phyloP scores from a whole-genome alignment of 2,797 vertebrate genomes.

The Epinephelus awoara region DNA sequence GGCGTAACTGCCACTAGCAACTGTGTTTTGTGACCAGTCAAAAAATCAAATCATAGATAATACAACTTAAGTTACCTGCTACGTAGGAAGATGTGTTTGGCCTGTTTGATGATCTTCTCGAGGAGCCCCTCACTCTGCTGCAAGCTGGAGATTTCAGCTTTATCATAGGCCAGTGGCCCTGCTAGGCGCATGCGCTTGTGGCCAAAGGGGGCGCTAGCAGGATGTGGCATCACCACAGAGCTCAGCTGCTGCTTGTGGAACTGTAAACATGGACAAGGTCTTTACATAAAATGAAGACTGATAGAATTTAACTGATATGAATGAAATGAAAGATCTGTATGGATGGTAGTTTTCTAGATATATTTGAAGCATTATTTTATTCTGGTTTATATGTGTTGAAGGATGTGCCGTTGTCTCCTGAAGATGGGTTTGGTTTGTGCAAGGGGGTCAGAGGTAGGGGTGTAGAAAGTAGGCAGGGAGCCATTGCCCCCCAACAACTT shows the following conservation, averaged over 20 bases:
- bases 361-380: neutral
- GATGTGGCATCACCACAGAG: constrained; percentile 95
- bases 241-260: constrained; percentile 98
- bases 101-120: constrained; percentile 99
- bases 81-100: constrained; percentile 97
- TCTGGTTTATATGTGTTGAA: neutral
- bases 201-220: constrained; percentile 94
- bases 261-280: constrained; percentile 70
- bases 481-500: too few relatives aligned
- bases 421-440: too few relatives aligned
- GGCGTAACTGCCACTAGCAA: too few relatives aligned
- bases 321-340: neutral
- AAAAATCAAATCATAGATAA: neutral
- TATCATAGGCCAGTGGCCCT: constrained; percentile 94
- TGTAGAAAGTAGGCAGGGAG: too few relatives aligned
- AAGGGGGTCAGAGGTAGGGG: too few relatives aligned
- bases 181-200: constrained; percentile 95
- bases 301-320: neutral
- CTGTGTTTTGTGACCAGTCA: neutral
- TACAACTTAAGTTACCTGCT: constrained; percentile 85
- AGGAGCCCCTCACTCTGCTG: constrained; percentile 95
- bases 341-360: neutral
- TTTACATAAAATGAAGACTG: neutral
- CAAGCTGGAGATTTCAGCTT: constrained; percentile 91
- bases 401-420: neutral